These are phyloP conservation scores for Plutella xylostella DNA, from an alignment of 2,888 invertebrate genomes.

Conservation along the genomic window DNA sequence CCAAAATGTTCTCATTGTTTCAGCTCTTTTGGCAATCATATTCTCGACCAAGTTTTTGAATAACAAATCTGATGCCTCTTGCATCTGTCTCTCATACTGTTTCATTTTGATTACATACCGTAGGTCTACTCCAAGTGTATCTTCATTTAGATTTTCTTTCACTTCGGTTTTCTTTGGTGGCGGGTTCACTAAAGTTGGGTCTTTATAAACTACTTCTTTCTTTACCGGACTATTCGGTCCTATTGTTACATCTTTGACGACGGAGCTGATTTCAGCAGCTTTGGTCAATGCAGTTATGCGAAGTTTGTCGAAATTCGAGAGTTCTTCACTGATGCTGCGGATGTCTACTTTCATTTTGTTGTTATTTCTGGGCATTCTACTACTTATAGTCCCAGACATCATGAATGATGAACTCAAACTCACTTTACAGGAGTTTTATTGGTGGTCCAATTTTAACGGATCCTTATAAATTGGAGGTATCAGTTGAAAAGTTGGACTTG, in stretches of 20 bases:
- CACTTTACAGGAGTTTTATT: too few species aligned
- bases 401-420: too few species aligned
- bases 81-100: constrained; percentile 37
- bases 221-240: constrained; percentile 45
- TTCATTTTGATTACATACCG: constrained; percentile 44
- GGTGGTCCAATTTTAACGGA: too few species aligned
- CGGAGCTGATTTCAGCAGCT: constrained; percentile 62
- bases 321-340: constrained; percentile 3
- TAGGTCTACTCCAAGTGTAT: constrained; percentile 44
- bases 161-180: constrained; percentile 17
- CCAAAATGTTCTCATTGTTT: constrained; percentile 38
- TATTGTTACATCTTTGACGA: constrained; percentile 63
- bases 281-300: constrained; percentile 72
- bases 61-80: constrained; percentile 34
- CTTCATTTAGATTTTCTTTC: constrained; percentile 35
- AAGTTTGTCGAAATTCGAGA: constrained; percentile 56
- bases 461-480: too few species aligned
- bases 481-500: too few species aligned
- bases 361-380: too few species aligned
- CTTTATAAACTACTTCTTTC: too few species aligned
- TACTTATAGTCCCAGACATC: too few species aligned
- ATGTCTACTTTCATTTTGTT: neutral
- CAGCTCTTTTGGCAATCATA: constrained; percentile 42
- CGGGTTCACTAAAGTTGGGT: constrained; percentile 15
- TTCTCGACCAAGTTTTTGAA: constrained; percentile 44